Percentiles rank a stretch among this genome's conserved stretches.
These are phyloP conservation scores for Cherax destructor DNA, from an alignment of 1,140 invertebrate species.

Conservation along the genomic window DNA sequence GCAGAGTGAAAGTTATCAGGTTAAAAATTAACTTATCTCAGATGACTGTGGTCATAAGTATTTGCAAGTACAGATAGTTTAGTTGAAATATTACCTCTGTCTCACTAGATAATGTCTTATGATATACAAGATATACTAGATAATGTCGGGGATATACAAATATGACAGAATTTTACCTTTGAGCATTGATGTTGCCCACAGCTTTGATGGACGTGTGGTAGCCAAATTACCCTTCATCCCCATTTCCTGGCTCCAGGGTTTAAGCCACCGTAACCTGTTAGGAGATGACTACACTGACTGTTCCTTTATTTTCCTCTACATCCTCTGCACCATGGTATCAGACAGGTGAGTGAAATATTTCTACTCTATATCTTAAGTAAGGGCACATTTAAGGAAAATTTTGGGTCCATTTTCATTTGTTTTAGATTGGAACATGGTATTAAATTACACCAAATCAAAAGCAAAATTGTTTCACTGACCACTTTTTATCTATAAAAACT, in stretches of 20 bases:
- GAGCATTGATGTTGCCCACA: slow-evolving; percentile 76
- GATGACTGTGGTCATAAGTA: too few species aligned
- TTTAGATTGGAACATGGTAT: too few species aligned
- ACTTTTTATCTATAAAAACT: too few species aligned
- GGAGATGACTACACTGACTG: slow-evolving; percentile 99
- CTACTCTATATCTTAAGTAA: not conserved
- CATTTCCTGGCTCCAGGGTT: slow-evolving; percentile 96
- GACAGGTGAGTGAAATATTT: slow-evolving; percentile 80
- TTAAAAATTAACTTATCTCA: not conserved
- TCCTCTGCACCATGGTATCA: slow-evolving; percentile 99
- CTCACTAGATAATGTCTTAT: too few species aligned
- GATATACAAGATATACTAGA: too few species aligned
- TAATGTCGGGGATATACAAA: too few species aligned
- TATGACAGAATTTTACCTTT: not conserved
- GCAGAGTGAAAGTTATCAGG: not conserved
- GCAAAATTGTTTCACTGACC: too few species aligned
- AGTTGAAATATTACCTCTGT: too few species aligned
- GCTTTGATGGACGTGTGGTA: slow-evolving; percentile 98
- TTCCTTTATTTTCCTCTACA: slow-evolving; percentile 99
- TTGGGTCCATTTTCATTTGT: not conserved
- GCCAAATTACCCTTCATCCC: slow-evolving; percentile 97
- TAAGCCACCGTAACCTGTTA: slow-evolving; percentile 96
- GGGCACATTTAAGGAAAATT: not conserved
- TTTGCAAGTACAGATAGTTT: too few species aligned
- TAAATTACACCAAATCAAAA: too few species aligned